Conservation (phyloP, 2,797 vertebrate genomes). For the Halcyon chelicuti region DNA sequence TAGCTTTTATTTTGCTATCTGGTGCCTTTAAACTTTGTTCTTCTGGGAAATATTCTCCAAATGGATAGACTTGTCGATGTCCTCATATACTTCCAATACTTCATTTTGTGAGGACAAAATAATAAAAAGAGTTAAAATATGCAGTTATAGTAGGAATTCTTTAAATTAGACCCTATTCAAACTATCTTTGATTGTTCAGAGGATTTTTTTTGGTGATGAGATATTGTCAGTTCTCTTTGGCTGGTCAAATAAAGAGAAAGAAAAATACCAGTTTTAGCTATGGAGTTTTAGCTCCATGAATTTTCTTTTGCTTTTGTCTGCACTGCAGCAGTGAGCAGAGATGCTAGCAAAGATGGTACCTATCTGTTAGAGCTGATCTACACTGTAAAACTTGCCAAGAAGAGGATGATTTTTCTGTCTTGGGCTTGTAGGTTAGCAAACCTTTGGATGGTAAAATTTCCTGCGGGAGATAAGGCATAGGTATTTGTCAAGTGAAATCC, state of each 20-base stretch:
- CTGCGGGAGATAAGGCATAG: background rate
- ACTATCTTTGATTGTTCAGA: background rate
- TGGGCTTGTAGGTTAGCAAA: background rate
- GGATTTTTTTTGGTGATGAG: background rate
- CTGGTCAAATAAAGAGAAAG: background rate
- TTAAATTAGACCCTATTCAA: background rate
- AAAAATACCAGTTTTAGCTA: background rate
- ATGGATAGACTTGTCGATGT: background rate
- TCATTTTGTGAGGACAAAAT: background rate
- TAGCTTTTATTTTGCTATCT: background rate
- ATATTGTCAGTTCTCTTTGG: background rate
- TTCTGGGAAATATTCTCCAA: background rate
- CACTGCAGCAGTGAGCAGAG: background rate
- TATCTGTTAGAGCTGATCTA: background rate
- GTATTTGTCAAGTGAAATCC: background rate
- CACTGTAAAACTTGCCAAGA: background rate
- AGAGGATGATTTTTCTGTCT: background rate
- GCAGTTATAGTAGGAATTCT: background rate
- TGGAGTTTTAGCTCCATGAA: background rate
- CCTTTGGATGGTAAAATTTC: background rate
- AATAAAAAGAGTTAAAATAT: background rate
- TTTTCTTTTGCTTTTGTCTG: background rate
- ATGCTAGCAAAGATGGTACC: background rate
- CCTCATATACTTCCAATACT: background rate
- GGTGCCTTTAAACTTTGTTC: background rate